A percentile compares a stretch with the other conserved stretches of the same genome.
phyloP scores from a whole-genome alignment of 2,797 vertebrate genomes.

The Myioborus melanocephalus region DNA sequence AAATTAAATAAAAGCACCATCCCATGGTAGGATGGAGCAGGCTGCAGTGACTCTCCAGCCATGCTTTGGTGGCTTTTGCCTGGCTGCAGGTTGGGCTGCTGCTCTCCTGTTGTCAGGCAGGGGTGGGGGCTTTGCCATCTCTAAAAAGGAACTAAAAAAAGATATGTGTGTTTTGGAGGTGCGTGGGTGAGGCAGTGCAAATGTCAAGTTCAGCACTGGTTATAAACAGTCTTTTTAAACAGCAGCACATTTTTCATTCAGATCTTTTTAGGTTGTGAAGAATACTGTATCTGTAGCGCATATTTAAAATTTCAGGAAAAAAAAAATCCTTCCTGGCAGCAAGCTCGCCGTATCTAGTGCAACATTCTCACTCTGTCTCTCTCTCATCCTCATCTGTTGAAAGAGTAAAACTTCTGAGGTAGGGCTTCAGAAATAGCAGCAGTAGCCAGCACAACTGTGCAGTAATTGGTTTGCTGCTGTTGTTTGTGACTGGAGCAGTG shows the following conservation, averaged over 20 bases:
- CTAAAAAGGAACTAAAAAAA: slow-evolving; percentile 49
- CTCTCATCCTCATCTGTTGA: slow-evolving; percentile 61
- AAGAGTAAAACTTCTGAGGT: slow-evolving; percentile 50
- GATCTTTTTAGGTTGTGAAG: slow-evolving; percentile 64
- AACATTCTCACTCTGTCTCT: slow-evolving; percentile 49
- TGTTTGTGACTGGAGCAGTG: slow-evolving; percentile 49
- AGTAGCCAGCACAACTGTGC: slow-evolving; percentile 65
- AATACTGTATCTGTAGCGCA: slow-evolving; percentile 66
- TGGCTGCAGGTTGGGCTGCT: slow-evolving; percentile 44
- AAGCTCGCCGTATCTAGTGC: slow-evolving; percentile 46
- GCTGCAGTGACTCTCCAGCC: not conserved
- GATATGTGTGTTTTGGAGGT: slow-evolving; percentile 27
- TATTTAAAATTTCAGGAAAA: slow-evolving; percentile 59
- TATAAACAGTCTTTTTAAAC: slow-evolving; percentile 52
- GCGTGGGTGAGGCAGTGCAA: slow-evolving; percentile 18
- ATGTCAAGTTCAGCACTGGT: slow-evolving; percentile 39
- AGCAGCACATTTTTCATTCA: slow-evolving; percentile 69
- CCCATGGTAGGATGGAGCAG: not conserved
- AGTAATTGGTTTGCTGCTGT: slow-evolving; percentile 69
- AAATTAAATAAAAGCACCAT: not conserved
- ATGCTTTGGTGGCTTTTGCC: slow-evolving; percentile 26
- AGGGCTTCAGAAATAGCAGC: slow-evolving; percentile 61
- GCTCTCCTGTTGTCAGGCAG: not conserved
- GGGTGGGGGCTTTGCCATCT: not conserved
- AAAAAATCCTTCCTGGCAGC: slow-evolving; percentile 54